phyloP scores from a whole-genome alignment of 1,140 invertebrate genomes.

The Ostrea edulis region DNA sequence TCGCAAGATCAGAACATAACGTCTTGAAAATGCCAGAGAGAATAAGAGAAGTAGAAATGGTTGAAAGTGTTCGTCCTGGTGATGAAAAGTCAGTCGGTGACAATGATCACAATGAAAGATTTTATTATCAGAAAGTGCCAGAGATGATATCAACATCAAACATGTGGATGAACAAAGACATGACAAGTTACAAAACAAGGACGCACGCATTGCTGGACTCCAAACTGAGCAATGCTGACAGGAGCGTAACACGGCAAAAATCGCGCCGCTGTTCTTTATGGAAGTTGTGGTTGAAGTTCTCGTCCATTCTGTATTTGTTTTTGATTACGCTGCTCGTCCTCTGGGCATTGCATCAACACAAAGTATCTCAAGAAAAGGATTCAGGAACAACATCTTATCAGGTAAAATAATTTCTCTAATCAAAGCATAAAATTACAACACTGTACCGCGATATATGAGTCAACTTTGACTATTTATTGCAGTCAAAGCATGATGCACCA shows the following conservation, averaged over 20 bases:
- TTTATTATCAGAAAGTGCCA: not conserved
- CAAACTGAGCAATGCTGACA: not conserved
- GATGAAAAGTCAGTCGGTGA: not conserved
- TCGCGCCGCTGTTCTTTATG: not conserved
- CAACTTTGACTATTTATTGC: too few species aligned
- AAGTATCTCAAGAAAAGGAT: not conserved
- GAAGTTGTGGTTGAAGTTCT: conserved; percentile 17
- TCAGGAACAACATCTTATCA: not conserved
- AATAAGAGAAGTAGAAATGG: not conserved
- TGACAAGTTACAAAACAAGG: not conserved
- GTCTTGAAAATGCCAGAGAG: conserved; percentile 30
- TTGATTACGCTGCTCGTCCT: not conserved
- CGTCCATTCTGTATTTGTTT: not conserved
- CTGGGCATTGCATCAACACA: not conserved
- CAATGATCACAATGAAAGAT: not conserved
- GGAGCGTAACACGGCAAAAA: not conserved
- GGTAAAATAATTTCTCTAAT: not conserved
- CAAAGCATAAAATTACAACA: too few species aligned
- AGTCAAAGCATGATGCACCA: too few species aligned
- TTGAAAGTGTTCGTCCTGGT: not conserved
- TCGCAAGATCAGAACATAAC: not conserved
- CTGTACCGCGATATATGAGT: too few species aligned
- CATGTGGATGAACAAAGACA: not conserved
- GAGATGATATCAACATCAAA: not conserved
- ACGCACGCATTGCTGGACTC: not conserved